Base-by-base conservation (phyloP, 23 tunicate species). In the Trididemnum nubilum region DNA sequence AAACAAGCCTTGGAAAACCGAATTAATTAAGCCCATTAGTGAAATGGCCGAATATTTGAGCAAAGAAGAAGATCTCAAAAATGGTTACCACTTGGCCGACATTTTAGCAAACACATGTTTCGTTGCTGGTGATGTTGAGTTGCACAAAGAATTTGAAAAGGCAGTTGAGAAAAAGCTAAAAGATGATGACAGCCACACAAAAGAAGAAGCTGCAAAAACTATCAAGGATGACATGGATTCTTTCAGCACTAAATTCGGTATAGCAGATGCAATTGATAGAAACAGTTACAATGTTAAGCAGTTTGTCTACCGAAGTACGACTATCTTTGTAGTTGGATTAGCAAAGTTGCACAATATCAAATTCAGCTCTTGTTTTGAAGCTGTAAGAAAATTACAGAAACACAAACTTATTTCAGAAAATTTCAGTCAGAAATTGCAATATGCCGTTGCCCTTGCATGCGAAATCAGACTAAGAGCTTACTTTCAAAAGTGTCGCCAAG, bases 391-490 rank as follows among this genome's bases (percentile, higher is more conserved):
- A 19, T 4, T 73, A 31, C 2, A 5, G 32, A 24, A 73, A 24
- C 25, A 38, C 12, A 38, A 26, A 2, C 4, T 38, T 7, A 9
- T 73, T 7, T 18, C 15, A 3, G 25, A 36, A 15, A 15, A 23
- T 5, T 29, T 7, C 38, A 29, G 28, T 12, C 60, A 38, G 5
- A 37, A 73, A 25, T 27, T 73, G 2, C 2, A 2, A 64, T 38
- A 26, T 38, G 63, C 63, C 9, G 64, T 73, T 31, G 79, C 79
- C 2, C 25, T 73, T 18, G 79, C 60, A 7, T 73, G 79, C 64
- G 79, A 73, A 26, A 5, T 44, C 7, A 27, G 79, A 37, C 24
- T 37, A 19, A 73, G 38, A 38, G 9, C 30, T 9, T 73, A 73
- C 24, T 7, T 39, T 27, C 12, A 7, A 7, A 73, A 73, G 9